Conservation (phyloP, 2,797 vertebrate species). For the Rhyacichthys aspro region DNA sequence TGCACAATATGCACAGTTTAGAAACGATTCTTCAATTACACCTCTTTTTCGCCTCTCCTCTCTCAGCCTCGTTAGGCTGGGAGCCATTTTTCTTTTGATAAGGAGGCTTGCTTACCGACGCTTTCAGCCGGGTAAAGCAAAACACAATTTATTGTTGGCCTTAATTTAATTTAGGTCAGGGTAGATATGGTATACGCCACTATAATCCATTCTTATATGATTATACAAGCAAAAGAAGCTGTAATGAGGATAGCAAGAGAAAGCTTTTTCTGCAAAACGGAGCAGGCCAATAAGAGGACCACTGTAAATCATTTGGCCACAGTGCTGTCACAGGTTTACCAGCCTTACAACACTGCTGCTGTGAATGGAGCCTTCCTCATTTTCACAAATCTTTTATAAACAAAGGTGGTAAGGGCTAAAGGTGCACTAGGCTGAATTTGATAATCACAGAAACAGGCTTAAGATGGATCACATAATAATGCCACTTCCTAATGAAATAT, state of each 20-base stretch:
- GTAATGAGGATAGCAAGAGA: constrained; percentile 1
- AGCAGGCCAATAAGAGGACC: constrained; percentile 2
- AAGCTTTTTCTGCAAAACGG: constrained; percentile 10
- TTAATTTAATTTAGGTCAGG: constrained; percentile 12
- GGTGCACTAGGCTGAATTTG: no score
- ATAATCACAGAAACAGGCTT: no score
- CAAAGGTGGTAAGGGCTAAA: no score
- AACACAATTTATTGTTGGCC: constrained; percentile 19
- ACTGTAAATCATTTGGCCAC: neutral
- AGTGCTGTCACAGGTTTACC: constrained; percentile 19
- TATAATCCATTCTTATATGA: constrained; percentile 18
- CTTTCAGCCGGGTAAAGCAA: constrained; percentile 9
- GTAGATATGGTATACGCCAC: constrained; percentile 5
- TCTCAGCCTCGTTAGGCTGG: constrained; percentile 17
- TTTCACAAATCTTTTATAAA: no score
- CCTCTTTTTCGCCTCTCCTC: constrained; percentile 9
- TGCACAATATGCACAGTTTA: constrained; percentile 29
- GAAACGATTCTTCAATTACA: constrained; percentile 33
- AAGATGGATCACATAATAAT: no score
- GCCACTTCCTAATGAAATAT: no score
- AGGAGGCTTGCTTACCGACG: constrained; percentile 14
- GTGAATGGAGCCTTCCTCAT: no score
- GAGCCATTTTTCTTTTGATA: constrained; percentile 26
- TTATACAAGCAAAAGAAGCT: constrained; percentile 10
- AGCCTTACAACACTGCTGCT: neutral